These are phyloP conservation scores for Mythimna pallens DNA, from an alignment of 2,888 invertebrate species.

Conservation along the genomic window DNA sequence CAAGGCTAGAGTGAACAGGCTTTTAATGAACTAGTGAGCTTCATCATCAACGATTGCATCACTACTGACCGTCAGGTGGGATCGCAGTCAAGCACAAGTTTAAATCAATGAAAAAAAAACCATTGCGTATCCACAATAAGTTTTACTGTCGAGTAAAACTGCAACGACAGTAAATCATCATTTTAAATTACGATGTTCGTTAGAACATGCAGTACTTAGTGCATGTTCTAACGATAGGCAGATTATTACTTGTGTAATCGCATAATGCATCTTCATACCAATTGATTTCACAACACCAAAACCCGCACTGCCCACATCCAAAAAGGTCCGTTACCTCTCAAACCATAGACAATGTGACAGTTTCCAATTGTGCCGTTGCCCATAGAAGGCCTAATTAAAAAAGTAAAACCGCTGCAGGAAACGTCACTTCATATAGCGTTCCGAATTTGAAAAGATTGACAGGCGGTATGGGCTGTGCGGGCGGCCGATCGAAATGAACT, in stretches of 20 bases:
- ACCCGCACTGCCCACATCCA: constrained; percentile 53
- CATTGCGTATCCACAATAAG: no score
- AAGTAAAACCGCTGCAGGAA: constrained; percentile 74
- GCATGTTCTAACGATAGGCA: no score
- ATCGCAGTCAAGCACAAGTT: no score
- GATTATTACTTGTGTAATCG: not conserved
- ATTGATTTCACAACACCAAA: constrained; percentile 35
- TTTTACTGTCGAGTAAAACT: no score
- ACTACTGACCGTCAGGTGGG: no score
- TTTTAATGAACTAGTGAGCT: no score
- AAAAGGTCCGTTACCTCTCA: constrained; percentile 57
- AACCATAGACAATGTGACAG: constrained; percentile 64
- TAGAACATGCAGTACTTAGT: no score
- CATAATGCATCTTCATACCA: not conserved
- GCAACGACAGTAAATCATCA: no score
- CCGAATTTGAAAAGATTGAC: constrained; percentile 81
- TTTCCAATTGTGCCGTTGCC: constrained; percentile 66
- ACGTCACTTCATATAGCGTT: constrained; percentile 78
- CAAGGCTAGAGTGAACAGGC: no score
- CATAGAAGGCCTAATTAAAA: constrained; percentile 73
- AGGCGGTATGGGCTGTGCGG: constrained; percentile 70
- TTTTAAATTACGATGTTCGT: no score
- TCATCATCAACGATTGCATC: no score
- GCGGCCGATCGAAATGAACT: constrained; percentile 44
- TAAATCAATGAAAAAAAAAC: no score